Conservation (phyloP, 2,113 vertebrate species). For the Irena cyanogastra region DNA sequence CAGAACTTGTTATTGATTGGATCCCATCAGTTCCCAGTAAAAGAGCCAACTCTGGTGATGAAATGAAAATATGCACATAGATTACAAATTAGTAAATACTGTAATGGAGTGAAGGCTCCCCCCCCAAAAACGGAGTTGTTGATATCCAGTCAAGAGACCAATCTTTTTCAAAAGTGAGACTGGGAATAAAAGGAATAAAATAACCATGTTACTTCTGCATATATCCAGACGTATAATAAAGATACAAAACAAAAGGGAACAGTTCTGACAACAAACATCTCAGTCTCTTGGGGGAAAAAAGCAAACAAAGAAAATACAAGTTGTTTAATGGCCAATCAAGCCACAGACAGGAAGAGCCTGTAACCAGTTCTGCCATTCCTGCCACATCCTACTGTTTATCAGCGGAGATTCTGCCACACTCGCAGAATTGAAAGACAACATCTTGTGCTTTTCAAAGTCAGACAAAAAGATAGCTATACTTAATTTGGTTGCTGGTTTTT, state of each 20-base stretch:
- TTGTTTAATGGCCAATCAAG: background rate
- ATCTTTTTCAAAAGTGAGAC: background rate
- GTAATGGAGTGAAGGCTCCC: background rate
- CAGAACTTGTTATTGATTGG: slow-evolving; percentile 9
- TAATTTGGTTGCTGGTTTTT: background rate
- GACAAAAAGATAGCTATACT: background rate
- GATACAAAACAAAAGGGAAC: background rate
- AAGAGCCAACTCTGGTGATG: background rate
- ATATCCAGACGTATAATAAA: background rate
- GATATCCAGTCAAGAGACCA: background rate
- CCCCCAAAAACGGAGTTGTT: background rate
- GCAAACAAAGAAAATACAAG: background rate
- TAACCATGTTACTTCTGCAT: background rate
- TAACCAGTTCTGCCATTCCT: background rate
- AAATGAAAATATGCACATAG: background rate
- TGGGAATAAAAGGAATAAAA: slow-evolving; percentile 30
- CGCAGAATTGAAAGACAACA: background rate
- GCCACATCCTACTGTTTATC: background rate
- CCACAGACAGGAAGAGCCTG: background rate
- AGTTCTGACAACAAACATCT: background rate
- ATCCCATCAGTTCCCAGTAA: slow-evolving; percentile 49
- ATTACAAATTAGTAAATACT: background rate
- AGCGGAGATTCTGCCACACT: background rate
- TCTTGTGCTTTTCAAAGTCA: background rate
- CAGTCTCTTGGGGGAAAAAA: background rate